Base-by-base conservation (phyloP, 2,888 invertebrate species). In the Drosophila greeni region DNA sequence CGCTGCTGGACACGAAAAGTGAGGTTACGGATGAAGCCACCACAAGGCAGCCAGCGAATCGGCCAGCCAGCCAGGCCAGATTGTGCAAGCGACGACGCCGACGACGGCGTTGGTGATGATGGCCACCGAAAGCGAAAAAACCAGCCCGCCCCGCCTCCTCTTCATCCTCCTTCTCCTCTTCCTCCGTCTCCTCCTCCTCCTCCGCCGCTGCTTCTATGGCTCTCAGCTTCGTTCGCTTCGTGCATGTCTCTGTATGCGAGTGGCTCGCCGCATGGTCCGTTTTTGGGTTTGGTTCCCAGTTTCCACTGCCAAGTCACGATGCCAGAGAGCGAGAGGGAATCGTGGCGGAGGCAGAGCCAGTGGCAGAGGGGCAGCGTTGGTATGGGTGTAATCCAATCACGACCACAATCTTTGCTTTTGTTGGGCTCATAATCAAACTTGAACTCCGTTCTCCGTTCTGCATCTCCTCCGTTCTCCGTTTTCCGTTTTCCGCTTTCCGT, bases 291-390 rank as follows among this genome's bases (percentile, higher is more conserved):
- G 47, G 42, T 55, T 42, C 31, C 48, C 55, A 51, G 49, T 64
- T 48, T 61, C 61, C 59, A 56, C 56, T 56, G 82, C 80, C 82
- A 82, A 82, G 82, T 82, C 84, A 84, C 82, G 75, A 84, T 74
- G 73, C 60, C 60, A 23, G 36, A 52, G 36, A 37, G 51, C 16
- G 14, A 18, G 26, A 34, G 48, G 31, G 47, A 14, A 31, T 8
- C 45, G 47, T n/a, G 3, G 20, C 14, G 31, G 47, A 18, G 23
- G 20, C 39, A 39, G 54, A 48, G 26, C 40, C 31, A 55, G 20
- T 40, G 33, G 56, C 39, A 23, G 37, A 39, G 53, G 53, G 55
- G 39, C 55, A 33, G 45, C 67, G 70, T 70, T 79, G 76, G 76
- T 79, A 79, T 77, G 74, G 74, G 76, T 78, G 82, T 69, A 76